Base-by-base conservation (phyloP, 2,888 invertebrate species). In the Melanchra persicariae region DNA sequence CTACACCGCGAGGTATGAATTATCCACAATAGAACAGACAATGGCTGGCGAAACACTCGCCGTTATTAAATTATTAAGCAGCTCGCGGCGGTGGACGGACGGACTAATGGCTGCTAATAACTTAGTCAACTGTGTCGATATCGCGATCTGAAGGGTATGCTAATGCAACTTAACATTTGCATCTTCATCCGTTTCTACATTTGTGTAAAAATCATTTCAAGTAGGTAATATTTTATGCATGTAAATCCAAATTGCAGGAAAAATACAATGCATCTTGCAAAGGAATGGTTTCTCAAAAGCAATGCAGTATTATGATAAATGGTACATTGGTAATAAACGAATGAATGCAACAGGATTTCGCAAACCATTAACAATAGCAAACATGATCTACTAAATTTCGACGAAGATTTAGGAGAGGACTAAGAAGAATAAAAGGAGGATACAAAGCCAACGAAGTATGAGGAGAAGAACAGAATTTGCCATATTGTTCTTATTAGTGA, bases 51-150 rank as follows among this genome's bases (percentile, higher is more conserved):
- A 91, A 91, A 91, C 89, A 87, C 85, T 85, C 76, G 87, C 89
- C 88, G 91, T 90, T 92, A 92, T 91, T 94, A 91, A 93, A 93
- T 92, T 92, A 93, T 92, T 91, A 92, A 91, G 86, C 86, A 87
- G 88, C 85, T 86, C 84, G 86, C 85, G 86, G 84, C 65, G 80
- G 72, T 81, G 83, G 87, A 83, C 79, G 85, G 79, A 83, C 54
- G 61, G 58, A 72, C 69, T 77, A 74, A 82, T 84, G 69, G 69
- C 70, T 74, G 71, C 76, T 82, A 82, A 82, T 75, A 82, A 78
- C 65, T 84, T 77, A 77, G 66, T 79, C 77, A 73, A 76, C 62
- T 59, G 59, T 54, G 51, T 68, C 79, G 65, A 71, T 76, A 74
- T 72, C 74, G 59, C 66, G 60, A 68, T 70, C 49, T 77, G 17